Base-by-base conservation (phyloP, 2,888 invertebrate genomes). In the Drosophila pseudotakahashii region DNA sequence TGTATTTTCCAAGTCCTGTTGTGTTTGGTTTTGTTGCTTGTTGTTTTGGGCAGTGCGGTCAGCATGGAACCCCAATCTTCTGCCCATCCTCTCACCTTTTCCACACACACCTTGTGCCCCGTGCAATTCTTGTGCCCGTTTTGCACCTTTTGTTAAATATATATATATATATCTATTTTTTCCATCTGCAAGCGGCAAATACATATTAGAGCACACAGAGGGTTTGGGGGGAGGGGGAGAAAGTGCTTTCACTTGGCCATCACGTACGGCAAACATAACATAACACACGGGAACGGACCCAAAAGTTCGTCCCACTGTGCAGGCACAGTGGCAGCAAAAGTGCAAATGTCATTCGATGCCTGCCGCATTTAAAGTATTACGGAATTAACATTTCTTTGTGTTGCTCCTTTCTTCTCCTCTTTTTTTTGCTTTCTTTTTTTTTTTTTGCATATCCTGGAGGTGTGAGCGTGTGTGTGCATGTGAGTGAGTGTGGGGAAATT, bases 291-390 rank as follows among this genome's bases (percentile, higher is more conserved):
- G n/a, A 11, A 7, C 32, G 26, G 26, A 32, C 45, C 23, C 32
- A 48, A 62, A 62, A 62, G 47, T 62, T 63, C 26, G 62, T 68
- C 75, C 82, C 86, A 83, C 88, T 86, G 86, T 81, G 77, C 77
- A 7, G 61, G 77, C 84, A 72, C 81, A 84, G 81, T 76, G 83
- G 76, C 74, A 75, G 78, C 80, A 86, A 89, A 89, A 83, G 80
- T 83, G 89, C 88, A 89, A 89, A 86, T 86, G 89, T 89, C 90
- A 90, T 85, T 89, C 89, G 80, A 83, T 90, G 89, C 87, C 85
- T 75, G 81, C 77, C 78, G 86, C 89, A 83, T 88, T 86, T 82
- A 85, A 79, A 87, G 87, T 85, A 87, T 83, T 79, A 81, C 81
- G 81, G 82, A 79, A 86, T 89, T 88, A 79, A 81, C 81, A 81